These are phyloP conservation scores for Ara ararauna DNA, from an alignment of 2,797 vertebrate genomes.

Conservation along the genomic window DNA sequence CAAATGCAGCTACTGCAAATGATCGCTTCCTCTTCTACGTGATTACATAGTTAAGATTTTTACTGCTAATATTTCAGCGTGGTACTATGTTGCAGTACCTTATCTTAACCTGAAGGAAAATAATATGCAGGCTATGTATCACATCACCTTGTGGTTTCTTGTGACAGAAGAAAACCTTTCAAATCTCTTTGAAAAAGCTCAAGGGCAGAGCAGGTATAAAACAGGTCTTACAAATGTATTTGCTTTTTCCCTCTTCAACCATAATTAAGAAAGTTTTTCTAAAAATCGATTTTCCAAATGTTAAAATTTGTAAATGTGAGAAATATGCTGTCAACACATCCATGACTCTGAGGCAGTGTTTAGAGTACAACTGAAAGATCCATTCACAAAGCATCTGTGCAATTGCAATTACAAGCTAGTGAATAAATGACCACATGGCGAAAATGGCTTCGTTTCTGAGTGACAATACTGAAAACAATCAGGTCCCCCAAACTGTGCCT, in stretches of 20 bases:
- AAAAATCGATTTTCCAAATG: background rate
- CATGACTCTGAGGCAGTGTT: background rate
- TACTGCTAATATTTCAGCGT: background rate
- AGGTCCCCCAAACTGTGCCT: background rate
- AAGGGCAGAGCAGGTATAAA: background rate
- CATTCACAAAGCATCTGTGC: background rate
- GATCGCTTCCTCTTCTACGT: background rate
- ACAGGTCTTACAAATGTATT: background rate
- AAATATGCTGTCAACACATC: background rate
- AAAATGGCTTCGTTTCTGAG: background rate
- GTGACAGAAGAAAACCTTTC: background rate
- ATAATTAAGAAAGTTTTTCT: background rate
- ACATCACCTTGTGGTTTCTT: background rate
- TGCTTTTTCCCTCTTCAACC: background rate
- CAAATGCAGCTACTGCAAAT: background rate
- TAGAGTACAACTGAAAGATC: background rate
- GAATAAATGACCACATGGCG: background rate
- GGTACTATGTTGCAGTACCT: background rate
- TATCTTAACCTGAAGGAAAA: conserved; percentile 6
- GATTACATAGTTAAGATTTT: background rate
- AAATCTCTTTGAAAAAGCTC: background rate
- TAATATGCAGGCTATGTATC: background rate
- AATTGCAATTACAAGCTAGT: background rate
- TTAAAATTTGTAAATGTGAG: background rate
- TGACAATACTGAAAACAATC: background rate